Evolutionary conservation across 1,140 invertebrate species (phyloP).

Genomic region (Drosophila sp.): DNA sequence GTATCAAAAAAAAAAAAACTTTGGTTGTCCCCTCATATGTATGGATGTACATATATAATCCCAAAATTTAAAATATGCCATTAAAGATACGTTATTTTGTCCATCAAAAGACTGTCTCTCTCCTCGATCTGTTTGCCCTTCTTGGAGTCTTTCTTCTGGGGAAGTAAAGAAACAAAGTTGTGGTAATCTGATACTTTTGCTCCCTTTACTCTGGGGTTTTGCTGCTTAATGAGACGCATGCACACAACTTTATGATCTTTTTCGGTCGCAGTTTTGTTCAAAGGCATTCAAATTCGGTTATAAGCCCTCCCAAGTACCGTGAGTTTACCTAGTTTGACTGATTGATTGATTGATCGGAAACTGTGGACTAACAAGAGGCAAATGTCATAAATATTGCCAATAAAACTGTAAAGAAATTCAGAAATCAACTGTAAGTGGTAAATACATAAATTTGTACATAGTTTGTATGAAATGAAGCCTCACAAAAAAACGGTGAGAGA

Average conservation of each 20-base stretch:
- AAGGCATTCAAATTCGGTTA: slow-evolving; percentile 40
- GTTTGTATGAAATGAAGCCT: slow-evolving; percentile 60
- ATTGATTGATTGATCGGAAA: slow-evolving; percentile 64
- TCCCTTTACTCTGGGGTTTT: slow-evolving; percentile 50
- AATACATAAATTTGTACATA: slow-evolving; percentile 70
- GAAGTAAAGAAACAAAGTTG: slow-evolving; percentile 43
- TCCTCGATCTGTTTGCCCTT: slow-evolving; percentile 25
- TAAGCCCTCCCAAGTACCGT: slow-evolving; percentile 15
- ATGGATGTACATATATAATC: slow-evolving; percentile 40
- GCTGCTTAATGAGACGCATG: slow-evolving; percentile 82
- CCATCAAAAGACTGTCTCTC: slow-evolving; percentile 53
- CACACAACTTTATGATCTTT: slow-evolving; percentile 82
- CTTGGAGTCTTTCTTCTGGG: slow-evolving; percentile 45
- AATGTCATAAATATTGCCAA: slow-evolving; percentile 70
- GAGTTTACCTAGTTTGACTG: slow-evolving; percentile 41
- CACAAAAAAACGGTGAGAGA: slow-evolving; percentile 35
- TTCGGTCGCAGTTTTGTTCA: slow-evolving; percentile 80
- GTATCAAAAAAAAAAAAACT: slow-evolving; percentile 18
- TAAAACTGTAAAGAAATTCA: slow-evolving; percentile 46
- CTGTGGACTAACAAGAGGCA: slow-evolving; percentile 71
- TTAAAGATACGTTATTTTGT: slow-evolving; percentile 74
- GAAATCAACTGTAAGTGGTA: slow-evolving; percentile 5
- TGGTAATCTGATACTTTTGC: slow-evolving; percentile 79
- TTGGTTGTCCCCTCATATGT: no score
- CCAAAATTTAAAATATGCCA: slow-evolving; percentile 80